Evolutionary conservation across 2,113 vertebrate species (phyloP).

Genomic region (Zosterops japonicus): DNA sequence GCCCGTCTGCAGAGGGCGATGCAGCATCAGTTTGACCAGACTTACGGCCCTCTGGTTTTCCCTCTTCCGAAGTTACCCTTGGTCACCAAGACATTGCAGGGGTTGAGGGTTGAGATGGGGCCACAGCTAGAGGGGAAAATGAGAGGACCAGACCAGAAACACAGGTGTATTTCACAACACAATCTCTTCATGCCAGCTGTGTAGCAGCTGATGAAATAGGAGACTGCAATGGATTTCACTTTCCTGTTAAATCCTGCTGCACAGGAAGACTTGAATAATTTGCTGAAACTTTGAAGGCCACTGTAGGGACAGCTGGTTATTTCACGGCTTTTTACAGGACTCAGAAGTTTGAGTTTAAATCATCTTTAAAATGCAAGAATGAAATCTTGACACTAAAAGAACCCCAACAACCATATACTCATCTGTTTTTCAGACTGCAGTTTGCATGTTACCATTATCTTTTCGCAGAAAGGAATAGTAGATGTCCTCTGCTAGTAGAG

Average conservation of each 20-base stretch:
- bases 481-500: background rate
- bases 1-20: constrained; percentile 48
- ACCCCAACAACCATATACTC: background rate
- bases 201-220: background rate
- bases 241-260: background rate
- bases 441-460: background rate
- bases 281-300: background rate
- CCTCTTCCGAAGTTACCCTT: background rate
- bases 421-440: background rate
- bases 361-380: background rate
- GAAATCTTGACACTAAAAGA: background rate
- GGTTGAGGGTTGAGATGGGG: background rate
- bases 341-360: background rate
- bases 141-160: background rate
- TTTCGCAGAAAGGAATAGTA: background rate
- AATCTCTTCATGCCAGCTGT: background rate
- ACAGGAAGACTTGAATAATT: background rate
- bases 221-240: background rate
- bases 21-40: background rate
- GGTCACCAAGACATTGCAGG: background rate
- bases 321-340: background rate
- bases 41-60: accelerated
- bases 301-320: background rate
- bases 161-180: background rate
- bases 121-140: background rate